Evolutionary conservation across 2,888 invertebrate genomes (phyloP).

Genomic region (Campoplex capitator): DNA sequence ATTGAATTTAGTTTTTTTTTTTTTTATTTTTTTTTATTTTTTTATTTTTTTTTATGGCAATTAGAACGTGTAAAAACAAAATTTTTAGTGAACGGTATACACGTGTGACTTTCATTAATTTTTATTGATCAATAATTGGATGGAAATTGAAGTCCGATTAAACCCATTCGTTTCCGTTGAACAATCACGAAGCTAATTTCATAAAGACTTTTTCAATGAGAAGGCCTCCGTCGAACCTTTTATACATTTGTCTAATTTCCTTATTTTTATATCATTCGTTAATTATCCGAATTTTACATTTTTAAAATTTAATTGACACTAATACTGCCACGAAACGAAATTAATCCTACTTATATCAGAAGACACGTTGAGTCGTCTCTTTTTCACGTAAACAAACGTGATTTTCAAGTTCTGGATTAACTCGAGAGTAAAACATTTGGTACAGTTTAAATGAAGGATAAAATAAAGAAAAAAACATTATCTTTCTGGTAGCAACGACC

Average conservation of each 20-base stretch:
- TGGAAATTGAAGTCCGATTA: too few species aligned
- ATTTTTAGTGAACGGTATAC: too few species aligned
- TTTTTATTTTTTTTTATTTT: neutral
- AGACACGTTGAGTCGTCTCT: neutral
- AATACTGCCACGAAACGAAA: neutral
- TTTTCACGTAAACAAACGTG: neutral
- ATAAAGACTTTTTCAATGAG: neutral
- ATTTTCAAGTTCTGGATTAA: conserved; percentile 19
- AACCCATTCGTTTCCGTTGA: neutral
- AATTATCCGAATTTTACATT: too few species aligned
- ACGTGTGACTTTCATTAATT: too few species aligned
- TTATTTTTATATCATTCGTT: neutral
- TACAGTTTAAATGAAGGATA: conserved; percentile 33
- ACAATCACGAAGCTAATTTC: neutral
- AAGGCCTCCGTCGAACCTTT: neutral
- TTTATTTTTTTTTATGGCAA: neutral
- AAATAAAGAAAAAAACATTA: conserved; percentile 30
- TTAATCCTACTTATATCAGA: neutral
- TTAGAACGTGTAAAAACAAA: neutral
- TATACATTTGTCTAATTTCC: neutral
- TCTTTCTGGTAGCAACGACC: conserved; percentile 65
- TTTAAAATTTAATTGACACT: too few species aligned
- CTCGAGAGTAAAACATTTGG: neutral
- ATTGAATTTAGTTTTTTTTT: too few species aligned
- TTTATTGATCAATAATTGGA: too few species aligned